phyloP scores from a whole-genome alignment of 2,888 invertebrate species.

The Petrophora chlorosata region DNA sequence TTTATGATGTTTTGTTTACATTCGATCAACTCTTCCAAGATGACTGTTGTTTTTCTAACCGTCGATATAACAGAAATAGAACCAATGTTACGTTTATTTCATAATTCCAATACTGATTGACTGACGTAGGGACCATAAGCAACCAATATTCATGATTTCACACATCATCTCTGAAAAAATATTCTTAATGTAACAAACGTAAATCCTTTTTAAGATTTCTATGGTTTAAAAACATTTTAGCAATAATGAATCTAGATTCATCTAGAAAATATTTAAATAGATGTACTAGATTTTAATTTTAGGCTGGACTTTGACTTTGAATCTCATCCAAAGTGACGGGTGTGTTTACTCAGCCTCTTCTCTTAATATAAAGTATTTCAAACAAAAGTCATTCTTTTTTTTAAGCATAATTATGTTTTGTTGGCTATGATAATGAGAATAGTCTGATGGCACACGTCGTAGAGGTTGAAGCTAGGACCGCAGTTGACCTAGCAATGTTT shows the following conservation, averaged over 20 bases:
- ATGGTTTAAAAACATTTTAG: conserved; percentile 1
- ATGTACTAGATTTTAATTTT: conserved; percentile 51
- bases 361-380: conserved; percentile 20
- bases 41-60: no score
- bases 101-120: neutral
- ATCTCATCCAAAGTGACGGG: conserved; percentile 55
- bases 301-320: conserved; percentile 50
- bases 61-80: neutral
- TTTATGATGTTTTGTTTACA: no score
- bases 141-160: conserved; percentile 1
- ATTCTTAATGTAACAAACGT: conserved; percentile 4
- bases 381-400: conserved; percentile 34
- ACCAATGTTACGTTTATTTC: neutral
- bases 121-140: neutral
- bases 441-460: no score
- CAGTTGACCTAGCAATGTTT: no score
- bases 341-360: conserved; percentile 42
- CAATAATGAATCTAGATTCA: neutral
- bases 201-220: no score
- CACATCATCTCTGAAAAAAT: conserved; percentile 5
- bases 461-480: no score
- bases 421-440: no score
- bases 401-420: no score
- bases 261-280: conserved; percentile 60
- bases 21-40: no score